These are phyloP conservation scores for Cyclargus thomasi DNA, from an alignment of 1,140 invertebrate species.

Conservation along the genomic window DNA sequence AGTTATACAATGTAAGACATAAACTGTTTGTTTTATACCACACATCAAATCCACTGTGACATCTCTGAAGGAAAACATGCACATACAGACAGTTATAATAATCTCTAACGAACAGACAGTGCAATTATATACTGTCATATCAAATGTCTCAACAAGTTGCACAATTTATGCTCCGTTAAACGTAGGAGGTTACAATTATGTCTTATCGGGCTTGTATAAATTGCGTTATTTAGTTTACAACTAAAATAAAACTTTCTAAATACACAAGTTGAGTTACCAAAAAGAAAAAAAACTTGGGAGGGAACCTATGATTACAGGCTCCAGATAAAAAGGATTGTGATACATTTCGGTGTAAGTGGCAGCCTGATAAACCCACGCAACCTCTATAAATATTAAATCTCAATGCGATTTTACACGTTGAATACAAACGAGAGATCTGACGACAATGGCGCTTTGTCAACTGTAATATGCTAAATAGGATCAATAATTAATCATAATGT, in stretches of 20 bases:
- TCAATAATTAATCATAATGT: slow-evolving; percentile 39
- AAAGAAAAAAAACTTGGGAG: too few relatives aligned
- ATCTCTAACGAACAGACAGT: background rate
- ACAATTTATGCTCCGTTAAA: background rate
- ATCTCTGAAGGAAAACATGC: background rate
- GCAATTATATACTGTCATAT: slow-evolving; percentile 3
- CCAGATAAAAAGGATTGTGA: background rate
- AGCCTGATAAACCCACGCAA: slow-evolving; percentile 50
- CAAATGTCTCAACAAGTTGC: slow-evolving; percentile 2
- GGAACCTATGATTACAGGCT: too few relatives aligned
- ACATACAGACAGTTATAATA: background rate
- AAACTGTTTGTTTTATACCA: background rate
- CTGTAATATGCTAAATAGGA: slow-evolving; percentile 69
- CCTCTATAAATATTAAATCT: slow-evolving; percentile 71
- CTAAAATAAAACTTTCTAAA: background rate
- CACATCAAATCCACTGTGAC: background rate
- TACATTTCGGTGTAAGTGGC: slow-evolving; percentile 30
- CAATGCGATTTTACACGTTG: slow-evolving; percentile 65
- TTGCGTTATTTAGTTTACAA: slow-evolving; percentile 5
- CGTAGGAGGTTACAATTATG: background rate
- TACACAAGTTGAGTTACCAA: too few relatives aligned
- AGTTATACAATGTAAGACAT: background rate
- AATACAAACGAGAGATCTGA: slow-evolving; percentile 70
- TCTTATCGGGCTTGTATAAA: background rate
- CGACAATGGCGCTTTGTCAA: slow-evolving; percentile 64